A percentile compares a stretch with the other conserved stretches of the same genome.
Conservation (phyloP, 2,888 invertebrate species). For the Candidula unifasciata region DNA sequence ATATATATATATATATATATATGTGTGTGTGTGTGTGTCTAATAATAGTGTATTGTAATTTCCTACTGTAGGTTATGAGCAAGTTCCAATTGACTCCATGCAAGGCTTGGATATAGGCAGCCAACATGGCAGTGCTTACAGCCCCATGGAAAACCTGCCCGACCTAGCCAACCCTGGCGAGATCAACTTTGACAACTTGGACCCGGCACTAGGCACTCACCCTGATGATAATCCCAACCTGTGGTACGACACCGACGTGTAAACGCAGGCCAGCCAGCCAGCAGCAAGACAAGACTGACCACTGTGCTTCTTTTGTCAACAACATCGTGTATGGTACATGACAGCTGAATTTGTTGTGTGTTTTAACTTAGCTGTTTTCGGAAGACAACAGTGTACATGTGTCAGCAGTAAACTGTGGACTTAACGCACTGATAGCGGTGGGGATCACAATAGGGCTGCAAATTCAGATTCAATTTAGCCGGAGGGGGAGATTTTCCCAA, state of each 20-base stretch:
- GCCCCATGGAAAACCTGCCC: conserved; percentile 84
- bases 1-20: too few species aligned
- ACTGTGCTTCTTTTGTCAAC: background rate
- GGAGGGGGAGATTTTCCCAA: too few species aligned
- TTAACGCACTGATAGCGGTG: too few species aligned
- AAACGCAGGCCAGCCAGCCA: conserved; percentile 36
- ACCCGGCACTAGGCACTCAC: conserved; percentile 86
- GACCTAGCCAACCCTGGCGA: conserved; percentile 80
- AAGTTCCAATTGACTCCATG: conserved; percentile 97
- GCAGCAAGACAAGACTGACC: background rate
- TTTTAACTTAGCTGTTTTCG: too few species aligned
- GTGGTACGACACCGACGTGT: conserved; percentile 98
- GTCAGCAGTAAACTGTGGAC: too few species aligned
- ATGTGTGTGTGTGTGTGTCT: too few species aligned
- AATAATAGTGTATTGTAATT: background rate
- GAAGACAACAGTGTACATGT: too few species aligned
- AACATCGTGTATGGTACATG: background rate
- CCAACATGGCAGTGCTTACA: conserved; percentile 83
- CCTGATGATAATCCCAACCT: conserved; percentile 84
- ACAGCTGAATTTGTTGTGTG: too few species aligned
- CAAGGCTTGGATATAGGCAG: conserved; percentile 94
- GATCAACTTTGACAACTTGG: conserved; percentile 86
- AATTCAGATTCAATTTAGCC: too few species aligned
- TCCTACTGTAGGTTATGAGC: conserved; percentile 88
- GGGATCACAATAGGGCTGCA: too few species aligned